Percentiles rank a stretch among this genome's conserved stretches.
These are phyloP conservation scores for Arbacia lixula DNA, from an alignment of 53 echinoderm and acorn worm species.

Conservation along the genomic window DNA sequence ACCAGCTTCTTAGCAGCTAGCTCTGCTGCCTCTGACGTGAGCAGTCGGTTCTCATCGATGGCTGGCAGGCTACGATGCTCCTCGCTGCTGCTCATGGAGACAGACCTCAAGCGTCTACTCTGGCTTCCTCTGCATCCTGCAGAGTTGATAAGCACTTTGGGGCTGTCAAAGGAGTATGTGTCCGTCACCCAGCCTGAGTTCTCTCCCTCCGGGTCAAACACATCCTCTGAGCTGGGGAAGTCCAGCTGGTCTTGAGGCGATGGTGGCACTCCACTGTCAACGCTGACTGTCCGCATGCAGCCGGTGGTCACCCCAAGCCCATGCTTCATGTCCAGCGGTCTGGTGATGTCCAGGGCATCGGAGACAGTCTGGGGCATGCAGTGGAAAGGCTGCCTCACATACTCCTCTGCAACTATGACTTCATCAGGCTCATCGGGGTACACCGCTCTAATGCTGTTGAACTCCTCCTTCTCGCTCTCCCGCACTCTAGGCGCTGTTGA, in stretches of 20 bases:
- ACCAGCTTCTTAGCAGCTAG: too few relatives aligned
- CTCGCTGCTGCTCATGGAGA: constrained; percentile 22
- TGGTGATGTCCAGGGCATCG: not conserved
- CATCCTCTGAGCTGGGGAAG: constrained; percentile 38
- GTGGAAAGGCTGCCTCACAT: not conserved
- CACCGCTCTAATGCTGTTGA: constrained; percentile 1
- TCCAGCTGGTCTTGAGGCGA: constrained; percentile 39
- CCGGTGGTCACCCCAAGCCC: not conserved
- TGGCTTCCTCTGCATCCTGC: not conserved
- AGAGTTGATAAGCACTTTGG: not conserved
- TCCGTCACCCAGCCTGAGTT: not conserved
- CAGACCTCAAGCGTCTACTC: not conserved
- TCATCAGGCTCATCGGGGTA: not conserved
- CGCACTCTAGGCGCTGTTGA: constrained; percentile 2
- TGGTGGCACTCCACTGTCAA: constrained; percentile 49
- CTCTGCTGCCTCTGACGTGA: not conserved
- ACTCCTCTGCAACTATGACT: constrained; percentile 26
- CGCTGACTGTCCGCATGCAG: constrained; percentile 10
- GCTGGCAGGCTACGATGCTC: constrained; percentile 1
- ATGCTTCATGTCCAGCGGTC: not conserved
- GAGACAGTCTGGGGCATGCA: not conserved
- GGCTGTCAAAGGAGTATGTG: constrained; percentile 30
- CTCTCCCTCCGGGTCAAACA: not conserved
- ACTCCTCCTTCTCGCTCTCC: constrained; percentile 18
- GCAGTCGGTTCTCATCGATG: constrained; percentile 7